Conservation (phyloP, 1,140 invertebrate species). For the Cotesia typhae region DNA sequence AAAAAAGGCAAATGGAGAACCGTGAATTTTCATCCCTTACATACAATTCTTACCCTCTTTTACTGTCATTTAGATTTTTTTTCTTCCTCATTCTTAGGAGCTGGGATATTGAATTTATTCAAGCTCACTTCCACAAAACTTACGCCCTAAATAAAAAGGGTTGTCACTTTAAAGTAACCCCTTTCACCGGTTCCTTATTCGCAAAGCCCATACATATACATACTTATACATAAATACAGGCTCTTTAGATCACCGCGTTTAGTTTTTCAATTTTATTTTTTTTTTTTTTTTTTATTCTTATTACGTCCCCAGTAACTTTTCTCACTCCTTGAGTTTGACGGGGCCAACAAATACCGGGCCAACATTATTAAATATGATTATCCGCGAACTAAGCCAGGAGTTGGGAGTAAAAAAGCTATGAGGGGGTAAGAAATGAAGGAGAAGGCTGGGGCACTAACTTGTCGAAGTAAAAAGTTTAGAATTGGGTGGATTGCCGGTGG, state of each 20-base stretch:
- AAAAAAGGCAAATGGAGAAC: slow-evolving; percentile 24
- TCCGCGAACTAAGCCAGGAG: slow-evolving; percentile 45
- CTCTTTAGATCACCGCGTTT: slow-evolving; percentile 39
- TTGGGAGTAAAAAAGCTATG: neutral
- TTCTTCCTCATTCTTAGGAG: slow-evolving; percentile 31
- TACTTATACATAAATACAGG: neutral
- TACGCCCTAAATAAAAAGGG: slow-evolving; percentile 65
- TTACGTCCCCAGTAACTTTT: slow-evolving; percentile 19
- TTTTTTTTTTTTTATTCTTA: slow-evolving; percentile 31
- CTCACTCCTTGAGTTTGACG: slow-evolving; percentile 52
- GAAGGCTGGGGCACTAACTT: slow-evolving; percentile 34
- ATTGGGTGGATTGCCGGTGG: slow-evolving; percentile 29
- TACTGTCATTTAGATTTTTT: neutral
- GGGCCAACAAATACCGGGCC: slow-evolving; percentile 57
- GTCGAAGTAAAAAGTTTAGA: slow-evolving; percentile 58
- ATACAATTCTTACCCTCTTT: slow-evolving; percentile 9
- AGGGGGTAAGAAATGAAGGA: slow-evolving; percentile 19
- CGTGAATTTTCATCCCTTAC: slow-evolving; percentile 23
- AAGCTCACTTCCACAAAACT: slow-evolving; percentile 48
- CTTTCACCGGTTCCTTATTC: slow-evolving; percentile 23
- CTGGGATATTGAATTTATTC: slow-evolving; percentile 64
- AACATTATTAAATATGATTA: slow-evolving; percentile 66
- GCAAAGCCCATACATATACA: neutral
- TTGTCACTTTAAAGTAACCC: slow-evolving; percentile 52
- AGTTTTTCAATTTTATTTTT: slow-evolving; percentile 43